These are phyloP conservation scores for Meandrina meandrites DNA, from an alignment of 92 coral and sea anemone species.

Conservation along the genomic window DNA sequence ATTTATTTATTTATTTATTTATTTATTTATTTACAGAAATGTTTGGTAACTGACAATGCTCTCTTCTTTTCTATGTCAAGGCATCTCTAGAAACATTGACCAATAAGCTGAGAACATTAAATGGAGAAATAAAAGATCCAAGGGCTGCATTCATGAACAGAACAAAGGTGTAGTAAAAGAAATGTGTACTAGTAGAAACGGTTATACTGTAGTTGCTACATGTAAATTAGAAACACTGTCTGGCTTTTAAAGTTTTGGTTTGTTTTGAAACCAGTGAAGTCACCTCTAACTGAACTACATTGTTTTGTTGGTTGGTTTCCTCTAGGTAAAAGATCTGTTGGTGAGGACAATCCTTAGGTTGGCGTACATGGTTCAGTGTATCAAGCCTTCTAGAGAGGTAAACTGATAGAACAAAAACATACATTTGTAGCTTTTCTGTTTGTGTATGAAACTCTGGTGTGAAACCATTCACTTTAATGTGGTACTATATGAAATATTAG, in stretches of 20 bases:
- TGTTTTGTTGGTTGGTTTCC: not conserved
- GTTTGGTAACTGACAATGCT: not conserved
- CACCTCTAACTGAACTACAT: not conserved
- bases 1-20: no score
- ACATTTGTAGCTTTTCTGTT: no score
- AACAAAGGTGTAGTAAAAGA: conserved; percentile 74
- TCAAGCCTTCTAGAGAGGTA: conserved; percentile 78
- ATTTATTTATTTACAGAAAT: not conserved
- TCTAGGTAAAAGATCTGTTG: conserved; percentile 88
- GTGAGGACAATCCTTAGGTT: conserved; percentile 83
- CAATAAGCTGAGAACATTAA: conserved; percentile 65
- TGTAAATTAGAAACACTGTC: not conserved
- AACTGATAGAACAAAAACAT: not conserved
- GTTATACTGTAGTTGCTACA: not conserved
- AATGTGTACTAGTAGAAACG: not conserved
- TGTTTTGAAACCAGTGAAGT: not conserved
- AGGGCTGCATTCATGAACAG: conserved; percentile 93
- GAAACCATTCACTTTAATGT: not conserved
- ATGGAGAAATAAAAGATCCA: conserved; percentile 91
- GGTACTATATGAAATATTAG: not conserved
- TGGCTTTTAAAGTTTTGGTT: not conserved
- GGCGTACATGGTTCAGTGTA: conserved; percentile 71
- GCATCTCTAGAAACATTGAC: conserved; percentile 68
- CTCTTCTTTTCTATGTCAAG: conserved; percentile 33
- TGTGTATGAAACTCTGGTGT: not conserved